These are phyloP conservation scores for Chelon labrosus DNA, from an alignment of 2,797 vertebrate species.

Conservation along the genomic window DNA sequence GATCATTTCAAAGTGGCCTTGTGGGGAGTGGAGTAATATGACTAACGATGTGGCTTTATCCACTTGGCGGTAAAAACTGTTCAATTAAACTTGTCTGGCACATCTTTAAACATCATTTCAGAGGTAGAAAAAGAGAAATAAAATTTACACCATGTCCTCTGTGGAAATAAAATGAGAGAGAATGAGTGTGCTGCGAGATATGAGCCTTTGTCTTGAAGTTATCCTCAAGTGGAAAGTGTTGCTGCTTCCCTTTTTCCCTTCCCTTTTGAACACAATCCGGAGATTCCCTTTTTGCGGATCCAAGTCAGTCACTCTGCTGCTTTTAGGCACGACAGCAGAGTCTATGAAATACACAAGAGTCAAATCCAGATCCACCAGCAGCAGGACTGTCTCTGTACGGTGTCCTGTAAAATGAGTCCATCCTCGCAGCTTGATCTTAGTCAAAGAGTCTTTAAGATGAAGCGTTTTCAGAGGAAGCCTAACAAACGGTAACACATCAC, in stretches of 20 bases:
- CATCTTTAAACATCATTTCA: not conserved
- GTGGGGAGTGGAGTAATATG: not conserved
- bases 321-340: not conserved
- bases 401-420: not conserved
- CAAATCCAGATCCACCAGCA: too few relatives aligned
- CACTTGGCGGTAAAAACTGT: not conserved
- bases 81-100: not conserved
- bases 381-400: not conserved
- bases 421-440: too few relatives aligned
- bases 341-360: not conserved
- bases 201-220: not conserved
- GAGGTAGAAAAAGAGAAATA: not conserved
- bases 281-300: too few relatives aligned
- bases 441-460: too few relatives aligned
- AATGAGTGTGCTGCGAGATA: not conserved
- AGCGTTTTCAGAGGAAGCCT: too few relatives aligned
- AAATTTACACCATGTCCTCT: not conserved
- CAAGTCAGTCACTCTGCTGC: not conserved
- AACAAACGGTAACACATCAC: too few relatives aligned
- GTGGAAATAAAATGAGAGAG: not conserved
- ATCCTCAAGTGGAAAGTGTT: not conserved
- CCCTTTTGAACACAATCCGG: not conserved
- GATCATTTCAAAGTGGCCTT: not conserved
- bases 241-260: not conserved
- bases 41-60: not conserved